Percentiles rank a stretch among this genome's conserved stretches.
phyloP scores from a whole-genome alignment of 2,797 vertebrate genomes.

The Pogonophryne albipinna region DNA sequence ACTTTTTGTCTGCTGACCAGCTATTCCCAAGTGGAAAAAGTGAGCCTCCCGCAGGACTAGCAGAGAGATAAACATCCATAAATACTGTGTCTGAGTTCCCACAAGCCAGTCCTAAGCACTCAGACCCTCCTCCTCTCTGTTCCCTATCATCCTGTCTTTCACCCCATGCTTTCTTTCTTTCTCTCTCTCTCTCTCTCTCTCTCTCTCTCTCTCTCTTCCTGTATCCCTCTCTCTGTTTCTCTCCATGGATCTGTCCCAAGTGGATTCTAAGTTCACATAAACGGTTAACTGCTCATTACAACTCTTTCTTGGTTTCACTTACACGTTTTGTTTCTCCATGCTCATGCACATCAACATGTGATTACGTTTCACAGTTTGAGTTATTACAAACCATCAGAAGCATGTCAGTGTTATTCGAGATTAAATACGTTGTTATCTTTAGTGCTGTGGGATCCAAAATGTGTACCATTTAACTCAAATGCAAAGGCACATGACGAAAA shows the following conservation, averaged over 20 bases:
- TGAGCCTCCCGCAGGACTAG: constrained; percentile 77
- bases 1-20: constrained; percentile 59
- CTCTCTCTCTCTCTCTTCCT: constrained; percentile 47
- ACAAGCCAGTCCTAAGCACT: constrained; percentile 64
- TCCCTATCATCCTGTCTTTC: constrained; percentile 63
- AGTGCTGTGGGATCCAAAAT: neutral
- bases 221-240: constrained; percentile 42
- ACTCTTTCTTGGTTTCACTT: constrained; percentile 27
- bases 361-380: constrained; percentile 3
- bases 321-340: constrained; percentile 23
- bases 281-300: constrained; percentile 49
- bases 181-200: constrained; percentile 27
- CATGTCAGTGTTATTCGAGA: constrained; percentile 8
- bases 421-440: neutral
- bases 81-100: constrained; percentile 79
- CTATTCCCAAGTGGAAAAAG: constrained; percentile 81
- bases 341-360: neutral
- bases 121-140: constrained; percentile 56
- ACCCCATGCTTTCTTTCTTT: constrained; percentile 36
- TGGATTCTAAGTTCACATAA: constrained; percentile 59
- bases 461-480: neutral
- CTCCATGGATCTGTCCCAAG: constrained; percentile 37
- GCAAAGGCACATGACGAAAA: neutral
- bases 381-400: neutral
- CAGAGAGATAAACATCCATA: constrained; percentile 82